Evolutionary conservation across 1,140 invertebrate genomes (phyloP).

Genomic region (Drosophila bipectinata): DNA sequence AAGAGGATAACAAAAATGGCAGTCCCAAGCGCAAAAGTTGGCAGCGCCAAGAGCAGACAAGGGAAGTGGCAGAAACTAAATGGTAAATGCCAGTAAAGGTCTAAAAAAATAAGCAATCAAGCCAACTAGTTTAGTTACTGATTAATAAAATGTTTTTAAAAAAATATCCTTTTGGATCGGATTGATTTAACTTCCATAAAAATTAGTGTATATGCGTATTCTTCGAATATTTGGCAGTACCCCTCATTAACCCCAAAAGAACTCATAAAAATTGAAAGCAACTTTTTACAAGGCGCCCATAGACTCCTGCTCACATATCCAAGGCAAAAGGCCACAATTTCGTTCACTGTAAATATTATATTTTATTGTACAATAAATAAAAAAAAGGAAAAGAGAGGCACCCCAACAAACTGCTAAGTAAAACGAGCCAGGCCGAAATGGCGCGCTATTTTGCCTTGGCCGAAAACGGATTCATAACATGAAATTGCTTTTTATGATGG

Average conservation of each 20-base stretch:
- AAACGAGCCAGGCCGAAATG: slow-evolving; percentile 33
- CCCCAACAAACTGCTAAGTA: slow-evolving; percentile 38
- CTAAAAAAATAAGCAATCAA: neutral
- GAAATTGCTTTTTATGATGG: slow-evolving; percentile 78
- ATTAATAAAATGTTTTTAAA: neutral
- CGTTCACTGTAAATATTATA: slow-evolving; percentile 79
- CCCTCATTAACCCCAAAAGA: slow-evolving; percentile 21
- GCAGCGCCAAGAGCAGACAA: slow-evolving; percentile 30
- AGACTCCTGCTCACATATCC: slow-evolving; percentile 18
- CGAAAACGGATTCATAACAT: slow-evolving; percentile 79
- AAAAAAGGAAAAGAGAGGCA: slow-evolving; percentile 27
- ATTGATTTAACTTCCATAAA: neutral
- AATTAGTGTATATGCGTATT: neutral
- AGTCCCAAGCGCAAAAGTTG: slow-evolving; percentile 67
- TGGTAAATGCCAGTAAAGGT: slow-evolving; percentile 25
- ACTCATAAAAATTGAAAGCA: slow-evolving; percentile 33
- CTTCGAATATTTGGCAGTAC: neutral
- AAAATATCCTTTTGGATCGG: too few relatives aligned
- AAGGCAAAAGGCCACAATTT: slow-evolving; percentile 44
- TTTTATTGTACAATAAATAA: slow-evolving; percentile 79
- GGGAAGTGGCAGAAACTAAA: slow-evolving; percentile 13
- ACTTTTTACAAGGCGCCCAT: slow-evolving; percentile 40
- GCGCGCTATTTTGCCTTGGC: slow-evolving; percentile 66
- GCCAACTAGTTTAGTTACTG: neutral
- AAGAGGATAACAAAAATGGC: slow-evolving; percentile 71